These are phyloP conservation scores for Aviceda subcristata DNA, from an alignment of 2,113 vertebrate genomes.

Conservation along the genomic window DNA sequence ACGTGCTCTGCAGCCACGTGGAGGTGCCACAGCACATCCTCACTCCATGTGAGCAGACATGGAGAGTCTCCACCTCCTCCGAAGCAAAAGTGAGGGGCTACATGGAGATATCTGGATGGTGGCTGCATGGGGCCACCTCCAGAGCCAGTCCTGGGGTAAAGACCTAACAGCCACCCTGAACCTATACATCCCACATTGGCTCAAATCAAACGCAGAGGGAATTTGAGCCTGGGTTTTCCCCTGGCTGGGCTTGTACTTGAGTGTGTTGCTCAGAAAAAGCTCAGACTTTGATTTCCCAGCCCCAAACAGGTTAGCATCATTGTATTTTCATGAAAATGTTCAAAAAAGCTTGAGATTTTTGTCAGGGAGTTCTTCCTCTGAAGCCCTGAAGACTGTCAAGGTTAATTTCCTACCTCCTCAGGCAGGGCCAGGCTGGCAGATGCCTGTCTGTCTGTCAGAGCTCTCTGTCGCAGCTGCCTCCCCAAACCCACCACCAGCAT, in stretches of 20 bases:
- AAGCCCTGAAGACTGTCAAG: neutral
- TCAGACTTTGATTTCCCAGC: neutral
- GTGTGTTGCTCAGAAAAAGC: neutral
- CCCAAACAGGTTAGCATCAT: neutral
- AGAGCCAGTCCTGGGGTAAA: neutral
- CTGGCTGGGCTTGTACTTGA: neutral
- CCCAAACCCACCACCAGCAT: neutral
- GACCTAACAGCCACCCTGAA: neutral
- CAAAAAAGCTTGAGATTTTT: neutral
- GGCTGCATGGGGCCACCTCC: neutral
- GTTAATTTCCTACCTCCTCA: neutral
- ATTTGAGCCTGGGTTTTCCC: neutral
- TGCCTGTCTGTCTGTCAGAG: neutral
- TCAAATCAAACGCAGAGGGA: neutral
- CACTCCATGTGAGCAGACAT: neutral
- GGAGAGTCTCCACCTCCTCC: neutral
- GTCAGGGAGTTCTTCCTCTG: neutral
- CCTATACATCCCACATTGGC: neutral
- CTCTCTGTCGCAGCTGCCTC: neutral
- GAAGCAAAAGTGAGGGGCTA: neutral
- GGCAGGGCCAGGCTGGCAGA: neutral
- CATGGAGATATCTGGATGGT: accelerated
- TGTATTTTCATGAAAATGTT: neutral
- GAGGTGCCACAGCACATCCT: neutral
- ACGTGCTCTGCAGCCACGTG: neutral